These are phyloP conservation scores for Eutolmus rufibarbis DNA, from an alignment of 2,888 invertebrate genomes.

Conservation along the genomic window DNA sequence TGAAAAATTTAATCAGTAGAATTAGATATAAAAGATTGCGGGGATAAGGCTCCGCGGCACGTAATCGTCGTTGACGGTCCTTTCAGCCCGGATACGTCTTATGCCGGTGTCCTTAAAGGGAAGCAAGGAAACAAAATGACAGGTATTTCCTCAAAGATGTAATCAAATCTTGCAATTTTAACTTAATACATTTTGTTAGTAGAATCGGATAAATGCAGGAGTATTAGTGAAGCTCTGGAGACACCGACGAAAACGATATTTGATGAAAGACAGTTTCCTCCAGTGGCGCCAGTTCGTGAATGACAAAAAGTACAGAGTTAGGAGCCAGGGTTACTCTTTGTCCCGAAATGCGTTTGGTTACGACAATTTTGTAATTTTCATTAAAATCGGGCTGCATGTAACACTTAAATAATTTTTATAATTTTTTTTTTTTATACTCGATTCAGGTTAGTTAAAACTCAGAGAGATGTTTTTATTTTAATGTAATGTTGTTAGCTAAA, in stretches of 20 bases:
- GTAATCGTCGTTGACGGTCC: slow-evolving; percentile 57
- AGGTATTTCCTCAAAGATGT: slow-evolving; percentile 66
- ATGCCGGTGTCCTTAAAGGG: slow-evolving; percentile 90
- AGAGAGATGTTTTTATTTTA: slow-evolving; percentile 1
- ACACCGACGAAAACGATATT: slow-evolving; percentile 59
- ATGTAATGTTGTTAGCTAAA: neutral
- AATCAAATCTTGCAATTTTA: slow-evolving; percentile 4
- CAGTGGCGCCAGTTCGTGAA: slow-evolving; percentile 54
- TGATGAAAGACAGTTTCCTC: slow-evolving; percentile 62
- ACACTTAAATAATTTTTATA: neutral
- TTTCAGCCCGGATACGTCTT: slow-evolving; percentile 65
- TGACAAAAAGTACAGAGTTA: slow-evolving; percentile 44
- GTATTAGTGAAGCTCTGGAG: slow-evolving; percentile 61
- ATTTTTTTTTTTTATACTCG: neutral
- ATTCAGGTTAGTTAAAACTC: slow-evolving; percentile 18
- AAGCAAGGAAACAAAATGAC: slow-evolving; percentile 79
- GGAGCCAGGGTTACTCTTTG: neutral
- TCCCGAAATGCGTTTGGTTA: neutral
- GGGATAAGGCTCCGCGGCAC: slow-evolving; percentile 41
- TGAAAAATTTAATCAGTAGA: slow-evolving; percentile 49
- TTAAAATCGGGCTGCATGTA: neutral
- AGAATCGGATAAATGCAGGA: slow-evolving; percentile 62
- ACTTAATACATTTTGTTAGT: slow-evolving; percentile 39
- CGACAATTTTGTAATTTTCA: neutral
- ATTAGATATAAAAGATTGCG: slow-evolving; percentile 44